A percentile compares a stretch with the other conserved stretches of the same genome.
phyloP scores from a whole-genome alignment of 2,888 invertebrate genomes.

The Schizaphis graminum region DNA sequence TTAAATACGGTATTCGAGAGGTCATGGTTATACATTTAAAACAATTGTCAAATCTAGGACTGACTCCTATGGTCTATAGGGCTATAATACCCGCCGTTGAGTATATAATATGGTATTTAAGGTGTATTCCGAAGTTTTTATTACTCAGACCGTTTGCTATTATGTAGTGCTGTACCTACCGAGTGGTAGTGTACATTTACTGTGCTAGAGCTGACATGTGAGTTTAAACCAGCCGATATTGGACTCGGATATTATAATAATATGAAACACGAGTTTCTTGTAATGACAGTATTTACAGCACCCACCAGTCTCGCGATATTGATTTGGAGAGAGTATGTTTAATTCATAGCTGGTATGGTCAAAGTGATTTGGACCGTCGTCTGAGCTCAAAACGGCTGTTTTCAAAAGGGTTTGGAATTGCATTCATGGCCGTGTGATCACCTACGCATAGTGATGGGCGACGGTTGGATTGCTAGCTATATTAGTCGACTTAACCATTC shows the following conservation, averaged over 20 bases:
- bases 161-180: not conserved
- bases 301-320: too few relatives aligned
- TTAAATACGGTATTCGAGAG: not conserved
- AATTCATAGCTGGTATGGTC: not conserved
- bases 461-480: not conserved
- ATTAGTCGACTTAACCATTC: not conserved
- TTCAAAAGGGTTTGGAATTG: not conserved
- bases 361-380: not conserved
- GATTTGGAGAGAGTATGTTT: not conserved
- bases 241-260: not conserved
- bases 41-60: not conserved
- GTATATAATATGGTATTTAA: not conserved
- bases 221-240: not conserved
- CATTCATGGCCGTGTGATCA: conserved; percentile 12
- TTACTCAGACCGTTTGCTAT: not conserved
- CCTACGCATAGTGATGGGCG: not conserved
- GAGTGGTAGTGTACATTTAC: not conserved
- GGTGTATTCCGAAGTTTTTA: not conserved
- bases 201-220: not conserved
- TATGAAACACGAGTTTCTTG: not conserved
- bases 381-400: not conserved
- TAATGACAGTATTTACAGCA: not conserved
- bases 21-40: not conserved
- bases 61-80: not conserved
- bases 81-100: not conserved